phyloP scores from a whole-genome alignment of 2,888 invertebrate species.

The Hecatera dysodea region DNA sequence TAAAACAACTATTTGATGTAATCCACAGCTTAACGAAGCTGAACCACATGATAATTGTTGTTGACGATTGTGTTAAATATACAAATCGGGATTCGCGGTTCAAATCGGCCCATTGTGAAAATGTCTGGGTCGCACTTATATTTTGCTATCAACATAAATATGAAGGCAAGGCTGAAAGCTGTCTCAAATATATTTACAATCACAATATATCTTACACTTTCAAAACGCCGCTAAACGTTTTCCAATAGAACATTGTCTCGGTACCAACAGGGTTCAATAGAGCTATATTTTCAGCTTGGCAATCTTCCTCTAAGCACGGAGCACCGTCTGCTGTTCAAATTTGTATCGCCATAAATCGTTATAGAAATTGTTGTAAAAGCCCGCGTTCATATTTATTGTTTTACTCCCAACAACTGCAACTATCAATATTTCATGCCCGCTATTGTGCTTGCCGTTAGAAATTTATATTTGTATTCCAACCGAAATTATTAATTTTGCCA shows the following conservation, averaged over 20 bases:
- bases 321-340: constrained; percentile 75
- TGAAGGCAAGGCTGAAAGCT: neutral
- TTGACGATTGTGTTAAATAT: neutral
- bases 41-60: neutral
- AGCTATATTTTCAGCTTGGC: constrained; percentile 64
- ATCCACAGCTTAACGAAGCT: neutral
- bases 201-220: constrained; percentile 43
- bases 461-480: constrained; percentile 40
- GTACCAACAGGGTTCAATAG: constrained; percentile 35
- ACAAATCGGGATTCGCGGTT: neutral
- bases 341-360: constrained; percentile 82
- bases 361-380: constrained; percentile 74
- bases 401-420: constrained; percentile 61
- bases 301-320: constrained; percentile 55
- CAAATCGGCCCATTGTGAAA: neutral
- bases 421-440: constrained; percentile 66
- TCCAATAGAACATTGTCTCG: constrained; percentile 45
- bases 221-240: constrained; percentile 51
- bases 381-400: constrained; percentile 71
- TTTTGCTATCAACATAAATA: constrained; percentile 16
- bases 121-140: neutral
- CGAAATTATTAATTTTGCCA: constrained; percentile 47
- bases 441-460: constrained; percentile 61
- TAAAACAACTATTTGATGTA: neutral
- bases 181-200: constrained; percentile 23